Base-by-base conservation (phyloP, 1,140 invertebrate species). In the Bombus huntii region DNA sequence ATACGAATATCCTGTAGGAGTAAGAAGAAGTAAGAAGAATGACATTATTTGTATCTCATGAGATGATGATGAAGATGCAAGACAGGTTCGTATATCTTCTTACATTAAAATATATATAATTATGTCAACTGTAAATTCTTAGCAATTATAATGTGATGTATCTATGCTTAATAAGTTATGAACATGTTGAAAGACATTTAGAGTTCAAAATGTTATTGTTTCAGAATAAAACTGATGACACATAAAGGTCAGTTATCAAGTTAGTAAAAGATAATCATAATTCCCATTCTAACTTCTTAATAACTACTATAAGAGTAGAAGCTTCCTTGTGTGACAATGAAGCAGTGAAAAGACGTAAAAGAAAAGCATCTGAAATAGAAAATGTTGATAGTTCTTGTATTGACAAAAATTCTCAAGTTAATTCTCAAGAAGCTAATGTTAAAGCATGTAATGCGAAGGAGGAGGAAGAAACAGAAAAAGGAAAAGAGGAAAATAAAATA, bases 11-110 rank as follows among this genome's bases (percentile, higher is more conserved):
- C 18, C 15, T 31, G 31, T 31, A 31, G 31, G 31, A 31, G 31
- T 31, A 31, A 31, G 31, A 1, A 31, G 31, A 42, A 70, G 47
- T 8, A 72, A n/a, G 1, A n/a, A 44, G 12, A 12, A 44, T 53
- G 91, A 91, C 28, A 25, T 92, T 31, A 92, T 92, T 12, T 91
- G 59, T 81, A 78, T 92, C 15, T 92, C 91, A n/a, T 92, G 90
- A 0, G 91, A 91, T 53, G 91, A 90, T 18, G 91, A 92, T 5
- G 73, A 77, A 28, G 15, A 53, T 12, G 71, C 65, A 15, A 71
- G 70, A 72, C 84, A 89, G 89, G 90, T 91, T 75, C 84, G 83
- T 72, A 31, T 3, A 62, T 70, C 22, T 62, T 75, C 15, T 3
- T 74, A 28, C 3, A 3, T 34, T 66, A 9, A 66, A 53, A 57